Evolutionary conservation across 2,797 vertebrate species (phyloP).

Genomic region (Moxostoma hubbsi): DNA sequence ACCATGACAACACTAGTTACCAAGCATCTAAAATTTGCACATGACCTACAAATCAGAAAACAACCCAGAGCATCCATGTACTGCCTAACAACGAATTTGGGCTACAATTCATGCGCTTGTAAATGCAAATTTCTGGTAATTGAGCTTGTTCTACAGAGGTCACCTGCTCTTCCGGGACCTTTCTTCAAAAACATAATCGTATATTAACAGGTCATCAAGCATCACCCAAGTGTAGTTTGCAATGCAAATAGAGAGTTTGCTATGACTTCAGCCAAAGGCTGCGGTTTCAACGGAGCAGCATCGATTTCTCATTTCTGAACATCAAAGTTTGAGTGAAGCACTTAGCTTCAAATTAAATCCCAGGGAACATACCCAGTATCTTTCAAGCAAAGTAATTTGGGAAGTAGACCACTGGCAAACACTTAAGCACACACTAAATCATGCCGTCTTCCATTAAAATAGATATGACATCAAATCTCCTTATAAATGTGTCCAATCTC

Average conservation of each 20-base stretch:
- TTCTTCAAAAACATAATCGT: conserved; percentile 28
- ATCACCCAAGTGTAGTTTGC: conserved; percentile 20
- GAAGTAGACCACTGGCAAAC: not conserved
- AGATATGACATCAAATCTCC: conserved; percentile 13
- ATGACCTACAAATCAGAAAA: conserved; percentile 6
- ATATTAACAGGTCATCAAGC: conserved; percentile 26
- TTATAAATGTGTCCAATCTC: not conserved
- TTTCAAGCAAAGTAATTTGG: not conserved
- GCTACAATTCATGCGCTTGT: conserved; percentile 6
- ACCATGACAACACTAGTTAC: too few species aligned
- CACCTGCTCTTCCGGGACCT: conserved; percentile 32
- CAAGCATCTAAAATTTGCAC: not conserved
- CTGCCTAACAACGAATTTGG: conserved; percentile 6
- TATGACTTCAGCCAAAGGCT: conserved; percentile 10
- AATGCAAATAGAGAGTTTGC: conserved; percentile 16
- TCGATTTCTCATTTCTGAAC: conserved; percentile 1
- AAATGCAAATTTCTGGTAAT: conserved; percentile 41
- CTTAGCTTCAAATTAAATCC: not conserved
- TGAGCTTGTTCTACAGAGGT: conserved; percentile 30
- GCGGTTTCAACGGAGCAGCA: not conserved
- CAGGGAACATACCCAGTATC: not conserved
- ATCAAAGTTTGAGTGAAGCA: not conserved
- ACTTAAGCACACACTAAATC: not conserved
- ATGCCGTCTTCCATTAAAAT: conserved; percentile 16
- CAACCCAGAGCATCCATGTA: conserved; percentile 12